Base-by-base conservation (phyloP, 2,888 invertebrate genomes). In the Epirrhoe tristata region DNA sequence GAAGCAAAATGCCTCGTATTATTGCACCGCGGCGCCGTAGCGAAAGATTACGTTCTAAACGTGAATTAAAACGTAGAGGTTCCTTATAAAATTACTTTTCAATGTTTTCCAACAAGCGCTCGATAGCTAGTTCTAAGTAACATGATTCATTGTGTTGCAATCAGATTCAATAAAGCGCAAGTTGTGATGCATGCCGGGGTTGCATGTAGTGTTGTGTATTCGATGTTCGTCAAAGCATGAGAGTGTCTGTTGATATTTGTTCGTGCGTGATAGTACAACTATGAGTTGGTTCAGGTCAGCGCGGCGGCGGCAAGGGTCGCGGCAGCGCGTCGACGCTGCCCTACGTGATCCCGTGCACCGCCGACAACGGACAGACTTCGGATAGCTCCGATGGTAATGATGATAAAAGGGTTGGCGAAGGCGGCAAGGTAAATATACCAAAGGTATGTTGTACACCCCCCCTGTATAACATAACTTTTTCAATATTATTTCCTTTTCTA, bases 291-390 rank as follows among this genome's bases (percentile, higher is more conserved):
- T 82, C 85, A 72, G 92, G 93, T 63, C 88, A 86, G 65, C 83
- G 93, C 50, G 93, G 93, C 8, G 78, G 91, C 63, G 92, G 93
- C 51, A 94, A 94, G 63, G 93, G 93, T 0, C 86, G 94, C 0
- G 89, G 92, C 48, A 82, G 83, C 36, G 85, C 84, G 0, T 81
- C 92, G 0, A 93, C 93, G 6, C 78, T 94, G 70, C 94, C 94
- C 0, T 94, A 94, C 77, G 91, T 94, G 32, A 90, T 94, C 43
- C 93, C 93, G 0, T 93, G 93, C 74, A 91, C 91, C 10, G 81
- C 82, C 10, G 93, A 92, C 77, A 78, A 88, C 0, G 93, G 93
- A 0, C 93, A 92, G 71, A 89, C 90, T 4, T 91, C 91, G 1
- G 92, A 93, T 74, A 91, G 91, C 75, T 92, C 93, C 1, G 92